phyloP scores from a whole-genome alignment of 2,888 invertebrate genomes.

The Drosophila robusta region DNA sequence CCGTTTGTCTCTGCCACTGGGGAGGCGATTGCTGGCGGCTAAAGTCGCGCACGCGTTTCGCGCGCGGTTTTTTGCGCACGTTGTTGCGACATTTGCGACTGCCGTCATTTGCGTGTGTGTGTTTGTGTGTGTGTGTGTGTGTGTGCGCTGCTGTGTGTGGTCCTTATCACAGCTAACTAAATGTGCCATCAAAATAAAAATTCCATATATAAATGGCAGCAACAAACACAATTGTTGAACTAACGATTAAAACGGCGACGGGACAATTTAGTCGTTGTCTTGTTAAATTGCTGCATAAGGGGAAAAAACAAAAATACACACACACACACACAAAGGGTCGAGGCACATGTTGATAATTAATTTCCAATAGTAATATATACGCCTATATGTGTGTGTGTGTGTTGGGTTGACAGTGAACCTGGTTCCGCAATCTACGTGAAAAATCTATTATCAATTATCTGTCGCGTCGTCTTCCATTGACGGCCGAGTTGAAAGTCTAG shows the following conservation, averaged over 20 bases:
- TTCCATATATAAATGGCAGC: conserved; percentile 10
- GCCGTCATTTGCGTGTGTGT: conserved; percentile 6
- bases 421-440: conserved; percentile 36
- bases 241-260: conserved; percentile 39
- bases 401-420: conserved; percentile 22
- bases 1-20: conserved; percentile 35
- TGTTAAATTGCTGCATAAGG: conserved; percentile 35
- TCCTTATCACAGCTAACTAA: conserved; percentile 58
- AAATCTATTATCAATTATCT: conserved; percentile 54
- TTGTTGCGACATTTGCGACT: conserved; percentile 29
- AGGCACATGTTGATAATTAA: conserved; percentile 40
- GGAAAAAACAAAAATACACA: conserved; percentile 8
- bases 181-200: conserved; percentile 46
- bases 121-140: conserved; percentile 41
- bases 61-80: conserved; percentile 54
- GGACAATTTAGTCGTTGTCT: conserved; percentile 32
- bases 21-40: not conserved
- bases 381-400: no score
- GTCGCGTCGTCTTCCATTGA: conserved; percentile 47
- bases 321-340: conserved; percentile 24
- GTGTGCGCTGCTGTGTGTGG: conserved; percentile 41
- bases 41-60: conserved; percentile 31
- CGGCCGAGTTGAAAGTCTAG: not conserved
- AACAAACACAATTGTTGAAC: conserved; percentile 18
- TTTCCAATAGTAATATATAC: conserved; percentile 3